Evolutionary conservation across 2,888 invertebrate genomes (phyloP), one percentile per base, ranked within the genome.

Genomic region (Ochropleura leucogaster): DNA sequence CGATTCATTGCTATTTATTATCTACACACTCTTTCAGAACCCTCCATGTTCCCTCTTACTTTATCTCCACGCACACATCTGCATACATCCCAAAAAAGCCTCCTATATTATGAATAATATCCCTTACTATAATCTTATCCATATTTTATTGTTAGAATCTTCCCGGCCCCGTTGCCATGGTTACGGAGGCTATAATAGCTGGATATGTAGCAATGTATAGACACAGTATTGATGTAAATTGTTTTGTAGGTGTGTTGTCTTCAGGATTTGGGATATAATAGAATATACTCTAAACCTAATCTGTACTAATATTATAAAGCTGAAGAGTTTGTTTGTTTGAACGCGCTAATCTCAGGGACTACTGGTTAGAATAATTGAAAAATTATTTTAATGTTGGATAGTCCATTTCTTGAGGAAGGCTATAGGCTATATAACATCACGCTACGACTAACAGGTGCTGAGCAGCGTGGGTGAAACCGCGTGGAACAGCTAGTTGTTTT

Each of bases 61-160:
- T 16, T 72, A 47, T 66, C 62, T 51, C 7, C n/a, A 14, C 49
- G 30, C 62, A 63, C 44, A 69, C 51, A 70, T 63, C 59, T 68
- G 47, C 64, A 70, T 69, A 69, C 46, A 63, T 65, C 49, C 51
- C 49, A 55, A 60, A 81, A 72, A 70, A 68, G 8, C n/a, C 75
- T 53, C 47, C 55, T 70, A 75, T 67, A 84, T 82, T 75, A 84
- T 76, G 72, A 67, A 67, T 63, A 75, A 82, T 77, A 83, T 84
- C 74, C 67, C 55, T 49, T 69, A 77, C 67, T 75, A 85, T 87
- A 79, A 87, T 85, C 80, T 76, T 85, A 85, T 85, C 83, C 80
- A 83, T 85, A 83, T 87, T 86, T 87, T 86, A 87, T 86, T 83
- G 84, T 79, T 64, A 49, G 72, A 68, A 72, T 77, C 71, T 72